phyloP scores from a whole-genome alignment of 2,888 invertebrate genomes.

The Caenorhabditis sp. region DNA sequence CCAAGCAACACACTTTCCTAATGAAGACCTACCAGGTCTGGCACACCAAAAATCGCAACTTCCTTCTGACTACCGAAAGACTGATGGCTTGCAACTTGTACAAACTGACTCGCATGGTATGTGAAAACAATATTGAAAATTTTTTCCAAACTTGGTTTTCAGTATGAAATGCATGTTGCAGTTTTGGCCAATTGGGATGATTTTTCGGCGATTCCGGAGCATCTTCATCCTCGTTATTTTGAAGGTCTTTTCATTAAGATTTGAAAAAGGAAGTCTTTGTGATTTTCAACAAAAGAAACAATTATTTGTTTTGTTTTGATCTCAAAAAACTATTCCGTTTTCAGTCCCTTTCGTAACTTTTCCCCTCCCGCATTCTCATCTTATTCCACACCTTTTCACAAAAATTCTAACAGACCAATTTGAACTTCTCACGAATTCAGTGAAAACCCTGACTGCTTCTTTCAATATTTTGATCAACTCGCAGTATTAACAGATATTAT shows the following conservation, averaged over 20 bases:
- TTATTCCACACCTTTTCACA: too few relatives aligned
- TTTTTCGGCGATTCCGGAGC: slow-evolving; percentile 35
- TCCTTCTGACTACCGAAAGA: slow-evolving; percentile 16
- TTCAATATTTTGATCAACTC: too few relatives aligned
- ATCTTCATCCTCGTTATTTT: slow-evolving; percentile 33
- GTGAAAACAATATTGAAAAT: neutral
- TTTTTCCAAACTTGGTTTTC: neutral
- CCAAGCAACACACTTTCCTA: slow-evolving; percentile 28
- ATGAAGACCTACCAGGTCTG: slow-evolving; percentile 35
- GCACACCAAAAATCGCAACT: slow-evolving; percentile 38
- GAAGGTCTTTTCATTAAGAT: slow-evolving; percentile 22
- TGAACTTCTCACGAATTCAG: too few relatives aligned
- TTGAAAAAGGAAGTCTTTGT: neutral
- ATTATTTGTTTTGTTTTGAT: slow-evolving; percentile 1
- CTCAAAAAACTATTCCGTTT: too few relatives aligned
- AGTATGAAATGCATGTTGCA: slow-evolving; percentile 33
- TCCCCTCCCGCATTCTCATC: too few relatives aligned
- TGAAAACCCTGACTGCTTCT: too few relatives aligned
- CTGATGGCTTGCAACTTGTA: slow-evolving; percentile 31
- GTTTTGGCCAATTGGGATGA: slow-evolving; percentile 26
- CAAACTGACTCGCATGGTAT: slow-evolving; percentile 37
- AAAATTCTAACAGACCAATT: too few relatives aligned
- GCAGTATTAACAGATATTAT: too few relatives aligned
- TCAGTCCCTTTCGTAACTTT: too few relatives aligned
- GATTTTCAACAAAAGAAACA: neutral